Base-by-base conservation (phyloP, 2,113 vertebrate genomes). In the Myxocyprinus asiaticus region DNA sequence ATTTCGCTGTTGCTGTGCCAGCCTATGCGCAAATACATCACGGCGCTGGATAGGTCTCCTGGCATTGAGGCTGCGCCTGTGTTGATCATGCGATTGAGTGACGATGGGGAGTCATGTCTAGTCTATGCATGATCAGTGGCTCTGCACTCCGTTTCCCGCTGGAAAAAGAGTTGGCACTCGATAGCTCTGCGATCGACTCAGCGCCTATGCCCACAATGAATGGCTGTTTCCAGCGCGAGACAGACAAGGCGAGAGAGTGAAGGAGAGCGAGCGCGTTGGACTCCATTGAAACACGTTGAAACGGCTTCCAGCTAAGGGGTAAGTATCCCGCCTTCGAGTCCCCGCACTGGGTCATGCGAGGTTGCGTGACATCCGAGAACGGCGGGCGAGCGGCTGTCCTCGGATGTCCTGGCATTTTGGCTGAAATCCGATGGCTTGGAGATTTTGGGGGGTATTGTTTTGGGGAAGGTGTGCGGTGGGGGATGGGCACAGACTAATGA, bases 131-230 rank as follows among this genome's bases (percentile, higher is more conserved):
- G 79, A 93, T 93, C 91, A 42, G 88, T 92, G 89, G 76, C 87
- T 92, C 92, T 86, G 90, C 67, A 90, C 78, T 93, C 92, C 73
- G 84, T 89, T 86, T 77, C 91, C 90, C 89, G 87, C 82, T 61
- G 86, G 89, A 87, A 88, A 33, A 84, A 88, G 80, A 89, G 82
- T 83, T 88, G 82, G 89, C 87, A 87, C 91, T 93, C 91, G 88
- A 88, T 88, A 81, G 87, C 89, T 94, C 94, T 90, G 91, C 85
- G 87, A 88, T 95, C 92, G 87, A 91, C 90, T 86, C 77, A 84
- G 78, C 87, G 86, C 91, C 92, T 91, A 88, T 89, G 86, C 90
- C 89, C 88, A 88, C 93, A 94, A 93, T 95, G 94, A 96, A 95
- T 95, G 95, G 94, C 93, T 88, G 92, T 92, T 90, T 55, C 90